Conservation (phyloP, 1,140 invertebrate species). For the Temnothorax longispinosus region DNA sequence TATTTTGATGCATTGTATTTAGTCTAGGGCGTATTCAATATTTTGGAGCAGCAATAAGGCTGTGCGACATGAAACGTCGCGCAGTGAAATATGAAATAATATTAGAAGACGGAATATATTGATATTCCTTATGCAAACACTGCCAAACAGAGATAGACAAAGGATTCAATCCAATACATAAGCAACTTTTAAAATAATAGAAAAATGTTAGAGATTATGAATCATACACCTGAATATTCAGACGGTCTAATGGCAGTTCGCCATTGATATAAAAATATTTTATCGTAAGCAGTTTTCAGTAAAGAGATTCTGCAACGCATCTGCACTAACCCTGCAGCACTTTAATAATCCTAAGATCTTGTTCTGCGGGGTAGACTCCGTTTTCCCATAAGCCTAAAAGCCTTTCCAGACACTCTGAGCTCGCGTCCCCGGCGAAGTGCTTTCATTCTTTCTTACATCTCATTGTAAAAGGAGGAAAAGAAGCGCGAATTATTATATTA, state of each 20-base stretch:
- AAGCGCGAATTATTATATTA: background rate
- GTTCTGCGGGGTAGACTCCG: background rate
- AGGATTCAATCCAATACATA: background rate
- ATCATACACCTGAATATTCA: background rate
- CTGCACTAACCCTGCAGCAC: background rate
- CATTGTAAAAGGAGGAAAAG: background rate
- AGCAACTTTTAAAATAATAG: background rate
- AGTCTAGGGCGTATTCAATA: background rate
- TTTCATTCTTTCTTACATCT: background rate
- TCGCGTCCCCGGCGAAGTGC: background rate
- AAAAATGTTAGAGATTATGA: background rate
- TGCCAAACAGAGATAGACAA: background rate
- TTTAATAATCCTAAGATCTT: background rate
- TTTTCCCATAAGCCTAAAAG: constrained; percentile 27
- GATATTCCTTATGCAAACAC: constrained; percentile 10
- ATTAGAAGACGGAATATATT: constrained; percentile 9
- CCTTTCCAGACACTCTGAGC: background rate
- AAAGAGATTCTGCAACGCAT: background rate
- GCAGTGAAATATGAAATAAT: constrained; percentile 16
- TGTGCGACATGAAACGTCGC: background rate
- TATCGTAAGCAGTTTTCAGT: background rate
- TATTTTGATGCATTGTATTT: background rate
- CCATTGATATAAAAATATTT: background rate
- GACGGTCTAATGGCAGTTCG: background rate
- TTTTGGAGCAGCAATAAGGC: background rate